These are phyloP conservation scores for Lacerta bilineata DNA, from an alignment of 2,797 vertebrate genomes.

Conservation along the genomic window DNA sequence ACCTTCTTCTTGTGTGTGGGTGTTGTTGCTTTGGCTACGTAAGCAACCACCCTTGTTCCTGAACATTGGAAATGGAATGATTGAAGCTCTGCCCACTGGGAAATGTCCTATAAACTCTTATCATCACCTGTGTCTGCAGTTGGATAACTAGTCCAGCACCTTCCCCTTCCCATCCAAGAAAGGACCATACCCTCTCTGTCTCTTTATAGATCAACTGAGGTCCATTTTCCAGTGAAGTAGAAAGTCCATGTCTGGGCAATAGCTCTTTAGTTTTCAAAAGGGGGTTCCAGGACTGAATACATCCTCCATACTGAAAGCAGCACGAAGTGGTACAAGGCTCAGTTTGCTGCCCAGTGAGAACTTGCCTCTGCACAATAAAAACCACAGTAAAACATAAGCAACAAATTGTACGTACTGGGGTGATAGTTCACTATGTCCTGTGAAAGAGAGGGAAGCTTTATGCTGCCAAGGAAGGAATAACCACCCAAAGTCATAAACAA, in stretches of 20 bases:
- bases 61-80: neutral
- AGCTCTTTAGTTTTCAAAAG: neutral
- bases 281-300: neutral
- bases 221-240: neutral
- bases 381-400: neutral
- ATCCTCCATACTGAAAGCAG: neutral
- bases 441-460: neutral
- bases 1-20: no score
- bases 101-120: neutral
- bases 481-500: neutral
- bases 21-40: neutral
- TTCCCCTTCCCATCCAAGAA: neutral
- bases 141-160: neutral
- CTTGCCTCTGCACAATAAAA: neutral
- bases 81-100: neutral
- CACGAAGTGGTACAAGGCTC: neutral
- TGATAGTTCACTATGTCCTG: neutral
- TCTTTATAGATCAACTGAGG: no score
- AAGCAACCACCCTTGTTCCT: neutral
- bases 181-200: neutral
- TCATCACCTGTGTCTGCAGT: neutral
- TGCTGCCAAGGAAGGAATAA: neutral
- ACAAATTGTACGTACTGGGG: neutral
- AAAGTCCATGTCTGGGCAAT: neutral
- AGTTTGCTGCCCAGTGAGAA: neutral